Conservation (phyloP, 2,888 invertebrate genomes). For the Rhamphomyia laevipes region DNA sequence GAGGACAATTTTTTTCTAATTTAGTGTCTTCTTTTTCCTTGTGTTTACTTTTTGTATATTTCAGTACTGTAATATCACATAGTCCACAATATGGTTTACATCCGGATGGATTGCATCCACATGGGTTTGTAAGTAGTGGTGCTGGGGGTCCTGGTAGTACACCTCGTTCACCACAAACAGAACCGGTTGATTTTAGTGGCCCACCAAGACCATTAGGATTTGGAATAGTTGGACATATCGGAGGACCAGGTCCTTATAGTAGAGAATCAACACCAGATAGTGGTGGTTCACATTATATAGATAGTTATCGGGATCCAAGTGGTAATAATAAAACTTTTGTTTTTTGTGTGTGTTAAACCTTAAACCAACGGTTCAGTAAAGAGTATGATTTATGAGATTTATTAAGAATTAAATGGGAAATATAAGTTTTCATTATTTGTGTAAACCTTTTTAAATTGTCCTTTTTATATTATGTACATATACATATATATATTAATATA, state of each 20-base stretch:
- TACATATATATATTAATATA: background rate
- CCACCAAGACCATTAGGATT: slow-evolving; percentile 53
- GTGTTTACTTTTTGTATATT: slow-evolving; percentile 14
- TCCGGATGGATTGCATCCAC: slow-evolving; percentile 39
- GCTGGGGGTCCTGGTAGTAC: slow-evolving; percentile 30
- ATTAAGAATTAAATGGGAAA: no score
- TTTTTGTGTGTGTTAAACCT: no score
- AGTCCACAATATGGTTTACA: slow-evolving; percentile 47
- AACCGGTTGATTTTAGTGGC: slow-evolving; percentile 60
- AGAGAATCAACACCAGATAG: slow-evolving; percentile 83
- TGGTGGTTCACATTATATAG: slow-evolving; percentile 79
- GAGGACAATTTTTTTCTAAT: background rate
- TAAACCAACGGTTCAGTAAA: background rate
- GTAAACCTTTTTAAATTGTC: background rate
- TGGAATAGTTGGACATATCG: slow-evolving; percentile 42
- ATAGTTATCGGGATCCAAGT: slow-evolving; percentile 74
- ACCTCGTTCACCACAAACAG: slow-evolving; percentile 52
- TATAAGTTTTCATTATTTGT: background rate
- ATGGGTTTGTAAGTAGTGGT: slow-evolving; percentile 34
- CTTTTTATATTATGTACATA: background rate
- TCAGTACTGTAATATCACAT: background rate
- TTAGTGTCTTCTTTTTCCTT: slow-evolving; percentile 11
- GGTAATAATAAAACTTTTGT: slow-evolving; percentile 41
- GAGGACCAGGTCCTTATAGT: slow-evolving; percentile 59
- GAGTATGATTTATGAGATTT: background rate